phyloP scores from a whole-genome alignment of 2,888 invertebrate genomes.

The Pyrochroa serraticornis region DNA sequence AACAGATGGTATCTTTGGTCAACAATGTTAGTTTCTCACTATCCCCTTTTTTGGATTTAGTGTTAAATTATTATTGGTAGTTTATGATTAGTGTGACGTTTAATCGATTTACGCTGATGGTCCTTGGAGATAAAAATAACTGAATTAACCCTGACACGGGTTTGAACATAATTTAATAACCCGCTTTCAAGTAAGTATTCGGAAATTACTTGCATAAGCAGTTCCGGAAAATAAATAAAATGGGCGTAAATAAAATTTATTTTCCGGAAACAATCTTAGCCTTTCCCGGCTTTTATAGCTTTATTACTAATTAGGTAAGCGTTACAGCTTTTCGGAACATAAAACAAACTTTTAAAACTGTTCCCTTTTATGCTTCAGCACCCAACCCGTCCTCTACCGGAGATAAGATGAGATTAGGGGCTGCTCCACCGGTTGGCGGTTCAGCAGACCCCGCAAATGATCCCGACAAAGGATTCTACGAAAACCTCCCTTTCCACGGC shows the following conservation, averaged over 20 bases:
- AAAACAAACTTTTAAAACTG: slow-evolving; percentile 30
- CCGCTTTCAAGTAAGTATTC: too few relatives aligned
- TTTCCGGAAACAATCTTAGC: slow-evolving; percentile 11
- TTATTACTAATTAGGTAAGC: slow-evolving; percentile 32
- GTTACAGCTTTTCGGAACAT: slow-evolving; percentile 21
- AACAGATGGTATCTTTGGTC: too few relatives aligned
- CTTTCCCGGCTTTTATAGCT: slow-evolving; percentile 18
- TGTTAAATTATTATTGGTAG: too few relatives aligned
- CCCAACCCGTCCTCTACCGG: slow-evolving; percentile 60
- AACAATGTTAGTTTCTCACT: too few relatives aligned
- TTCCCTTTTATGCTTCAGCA: slow-evolving; percentile 50
- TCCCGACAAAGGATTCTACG: slow-evolving; percentile 85
- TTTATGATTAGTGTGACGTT: too few relatives aligned
- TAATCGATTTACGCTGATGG: too few relatives aligned
- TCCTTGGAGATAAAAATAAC: too few relatives aligned
- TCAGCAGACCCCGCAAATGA: slow-evolving; percentile 73
- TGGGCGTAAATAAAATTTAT: slow-evolving; percentile 1
- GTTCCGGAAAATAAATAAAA: too few relatives aligned
- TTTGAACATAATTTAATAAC: too few relatives aligned
- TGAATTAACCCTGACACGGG: too few relatives aligned
- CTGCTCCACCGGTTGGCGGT: slow-evolving; percentile 57
- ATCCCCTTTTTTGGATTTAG: too few relatives aligned
- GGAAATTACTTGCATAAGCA: too few relatives aligned
- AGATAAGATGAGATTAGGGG: slow-evolving; percentile 60
- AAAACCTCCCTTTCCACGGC: slow-evolving; percentile 94